Conservation (phyloP, 2,113 vertebrate species). For the Amblyopsis rosae region DNA sequence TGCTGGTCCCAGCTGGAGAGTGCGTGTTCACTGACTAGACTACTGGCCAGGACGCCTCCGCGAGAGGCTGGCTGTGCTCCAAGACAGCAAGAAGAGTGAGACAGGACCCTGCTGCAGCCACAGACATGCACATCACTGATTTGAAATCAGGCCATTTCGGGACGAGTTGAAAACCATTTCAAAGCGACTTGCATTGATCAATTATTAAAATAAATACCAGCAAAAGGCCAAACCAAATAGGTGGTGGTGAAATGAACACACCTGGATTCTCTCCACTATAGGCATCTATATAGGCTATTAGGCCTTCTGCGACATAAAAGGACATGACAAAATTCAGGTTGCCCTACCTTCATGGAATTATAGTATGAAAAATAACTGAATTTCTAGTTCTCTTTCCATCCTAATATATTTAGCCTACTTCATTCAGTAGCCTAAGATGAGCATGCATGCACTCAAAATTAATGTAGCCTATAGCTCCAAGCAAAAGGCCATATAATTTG, state of each 20-base stretch:
- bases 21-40: conserved; percentile 16
- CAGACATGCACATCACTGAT: neutral
- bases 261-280: neutral
- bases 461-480: no score
- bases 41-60: conserved; percentile 2
- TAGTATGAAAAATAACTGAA: no score
- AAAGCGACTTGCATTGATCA: neutral
- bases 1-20: conserved; percentile 19
- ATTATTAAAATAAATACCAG: neutral
- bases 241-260: neutral
- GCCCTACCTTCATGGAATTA: no score
- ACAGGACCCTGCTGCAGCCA: neutral
- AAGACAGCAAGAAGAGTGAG: neutral
- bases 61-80: neutral
- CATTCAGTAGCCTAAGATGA: no score
- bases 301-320: no score
- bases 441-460: no score
- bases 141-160: neutral
- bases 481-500: no score
- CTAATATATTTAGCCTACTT: no score
- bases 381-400: no score
- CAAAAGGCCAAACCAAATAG: neutral
- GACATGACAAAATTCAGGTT: no score
- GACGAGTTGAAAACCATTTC: no score
- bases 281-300: no score